phyloP scores from a whole-genome alignment of 2,888 invertebrate species.

The Lepidocyrtoides sp. region DNA sequence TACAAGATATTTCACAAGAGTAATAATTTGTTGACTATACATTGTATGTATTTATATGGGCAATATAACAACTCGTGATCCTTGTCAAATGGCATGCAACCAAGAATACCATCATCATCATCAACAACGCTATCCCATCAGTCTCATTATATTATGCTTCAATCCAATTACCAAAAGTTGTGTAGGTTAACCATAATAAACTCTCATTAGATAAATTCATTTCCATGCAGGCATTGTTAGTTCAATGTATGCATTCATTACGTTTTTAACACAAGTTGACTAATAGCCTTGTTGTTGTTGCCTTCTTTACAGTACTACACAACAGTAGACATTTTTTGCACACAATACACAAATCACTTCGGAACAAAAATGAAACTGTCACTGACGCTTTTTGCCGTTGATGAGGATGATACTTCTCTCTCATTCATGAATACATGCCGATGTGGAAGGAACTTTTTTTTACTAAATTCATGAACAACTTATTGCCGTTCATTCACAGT shows the following conservation, averaged over 20 bases:
- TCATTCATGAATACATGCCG: neutral
- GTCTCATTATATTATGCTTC: conserved; percentile 74
- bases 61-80: conserved; percentile 60
- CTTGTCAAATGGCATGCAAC: conserved; percentile 68
- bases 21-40: neutral
- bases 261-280: conserved; percentile 41
- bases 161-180: conserved; percentile 72
- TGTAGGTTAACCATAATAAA: conserved; percentile 78
- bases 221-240: conserved; percentile 16
- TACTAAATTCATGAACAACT: neutral
- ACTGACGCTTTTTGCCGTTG: conserved; percentile 30
- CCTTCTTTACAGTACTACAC: neutral
- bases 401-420: conserved; percentile 50
- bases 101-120: conserved; percentile 45
- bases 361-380: conserved; percentile 66
- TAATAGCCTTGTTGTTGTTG: conserved; percentile 33
- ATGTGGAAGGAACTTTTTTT: neutral
- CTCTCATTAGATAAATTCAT: conserved; percentile 71
- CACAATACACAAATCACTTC: conserved; percentile 46
- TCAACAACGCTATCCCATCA: conserved; percentile 58
- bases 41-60: neutral
- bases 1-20: neutral
- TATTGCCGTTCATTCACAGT: neutral
- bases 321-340: conserved; percentile 51
- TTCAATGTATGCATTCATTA: neutral